Conservation (phyloP, 2,888 invertebrate genomes). For the Drosophila phalerata region DNA sequence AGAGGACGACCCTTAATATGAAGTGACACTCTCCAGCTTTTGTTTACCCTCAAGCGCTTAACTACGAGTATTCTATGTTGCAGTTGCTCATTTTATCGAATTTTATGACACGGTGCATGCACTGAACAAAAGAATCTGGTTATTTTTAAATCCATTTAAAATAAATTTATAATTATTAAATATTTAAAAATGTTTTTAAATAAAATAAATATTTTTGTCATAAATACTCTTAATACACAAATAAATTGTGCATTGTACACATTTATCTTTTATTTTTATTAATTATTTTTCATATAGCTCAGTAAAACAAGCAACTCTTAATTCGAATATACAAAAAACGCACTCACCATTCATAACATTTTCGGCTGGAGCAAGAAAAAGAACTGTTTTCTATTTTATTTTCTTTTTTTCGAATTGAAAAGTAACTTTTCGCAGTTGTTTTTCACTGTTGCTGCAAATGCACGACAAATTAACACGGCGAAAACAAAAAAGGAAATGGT, state of each 20-base stretch:
- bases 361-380: neutral
- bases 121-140: constrained; percentile 2
- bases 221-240: neutral
- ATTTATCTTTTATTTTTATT: neutral
- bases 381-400: constrained; percentile 2
- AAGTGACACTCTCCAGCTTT: constrained; percentile 42
- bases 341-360: constrained; percentile 37
- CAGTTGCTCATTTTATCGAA: constrained; percentile 14
- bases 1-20: constrained; percentile 30
- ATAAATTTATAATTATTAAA: neutral
- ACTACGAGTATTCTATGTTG: constrained; percentile 40
- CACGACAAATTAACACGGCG: constrained; percentile 73
- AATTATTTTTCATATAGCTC: neutral
- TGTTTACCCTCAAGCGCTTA: constrained; percentile 53
- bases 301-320: neutral
- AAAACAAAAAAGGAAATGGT: constrained; percentile 37
- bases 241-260: too few species aligned
- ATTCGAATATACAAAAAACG: neutral
- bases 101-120: neutral
- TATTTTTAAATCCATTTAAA: neutral
- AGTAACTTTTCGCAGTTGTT: constrained; percentile 49
- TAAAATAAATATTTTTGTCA: neutral
- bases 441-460: constrained; percentile 52
- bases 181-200: neutral
- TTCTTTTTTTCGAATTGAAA: constrained; percentile 4